Percentiles rank a stretch among this genome's conserved stretches.
Evolutionary conservation across 1,140 invertebrate genomes (phyloP).

Genomic region (Drosophila equinoxialis): DNA sequence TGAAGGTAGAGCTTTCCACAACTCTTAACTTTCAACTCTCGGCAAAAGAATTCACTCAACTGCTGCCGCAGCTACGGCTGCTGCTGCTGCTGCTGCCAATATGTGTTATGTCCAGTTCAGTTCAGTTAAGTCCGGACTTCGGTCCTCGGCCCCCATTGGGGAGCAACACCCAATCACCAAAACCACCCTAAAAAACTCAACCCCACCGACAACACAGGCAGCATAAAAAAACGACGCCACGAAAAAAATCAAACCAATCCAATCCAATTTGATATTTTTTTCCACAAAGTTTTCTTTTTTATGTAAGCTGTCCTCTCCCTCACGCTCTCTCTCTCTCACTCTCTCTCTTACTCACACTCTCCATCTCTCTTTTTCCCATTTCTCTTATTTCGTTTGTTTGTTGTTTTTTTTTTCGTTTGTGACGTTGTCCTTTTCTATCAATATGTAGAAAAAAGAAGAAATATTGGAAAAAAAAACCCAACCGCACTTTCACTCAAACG

Average conservation of each 20-base stretch:
- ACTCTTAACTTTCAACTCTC: slow-evolving; percentile 5
- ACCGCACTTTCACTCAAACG: slow-evolving; percentile 67
- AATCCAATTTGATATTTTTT: slow-evolving; percentile 75
- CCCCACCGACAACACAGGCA: slow-evolving; percentile 35
- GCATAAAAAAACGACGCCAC: slow-evolving; percentile 2
- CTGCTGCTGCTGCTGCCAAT: slow-evolving; percentile 39
- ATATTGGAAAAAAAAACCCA: slow-evolving; percentile 18
- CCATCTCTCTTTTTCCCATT: background rate
- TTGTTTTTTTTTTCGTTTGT: background rate
- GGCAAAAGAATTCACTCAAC: slow-evolving; percentile 17
- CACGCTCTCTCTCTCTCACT: background rate
- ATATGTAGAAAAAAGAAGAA: background rate
- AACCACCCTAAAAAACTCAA: slow-evolving; percentile 34
- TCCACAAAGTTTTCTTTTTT: slow-evolving; percentile 26
- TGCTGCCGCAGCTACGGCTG: no score
- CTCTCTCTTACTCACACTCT: background rate
- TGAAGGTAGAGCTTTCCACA: background rate
- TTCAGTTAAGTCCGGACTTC: slow-evolving; percentile 25
- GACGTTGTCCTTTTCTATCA: slow-evolving; percentile 59
- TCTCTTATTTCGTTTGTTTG: background rate
- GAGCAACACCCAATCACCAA: slow-evolving; percentile 48
- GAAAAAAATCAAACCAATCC: slow-evolving; percentile 67
- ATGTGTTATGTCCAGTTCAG: slow-evolving; percentile 33
- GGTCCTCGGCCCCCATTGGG: background rate
- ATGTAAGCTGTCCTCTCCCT: background rate